phyloP scores from a whole-genome alignment of 2,113 vertebrate genomes.

The Seriola aureovittata region DNA sequence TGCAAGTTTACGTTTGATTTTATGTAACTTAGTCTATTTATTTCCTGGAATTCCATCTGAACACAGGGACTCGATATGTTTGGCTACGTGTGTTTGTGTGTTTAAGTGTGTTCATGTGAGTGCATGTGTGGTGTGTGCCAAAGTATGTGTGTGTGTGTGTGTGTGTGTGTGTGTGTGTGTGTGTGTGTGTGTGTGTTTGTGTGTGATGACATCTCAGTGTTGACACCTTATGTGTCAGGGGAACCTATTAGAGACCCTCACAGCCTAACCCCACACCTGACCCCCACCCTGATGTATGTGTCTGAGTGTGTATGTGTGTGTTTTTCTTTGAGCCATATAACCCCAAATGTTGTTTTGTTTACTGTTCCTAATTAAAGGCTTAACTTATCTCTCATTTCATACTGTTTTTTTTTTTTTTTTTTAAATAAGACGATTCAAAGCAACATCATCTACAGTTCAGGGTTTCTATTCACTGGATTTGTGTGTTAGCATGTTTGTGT shows the following conservation, averaged over 20 bases:
- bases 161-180: not conserved
- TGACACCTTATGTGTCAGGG: conserved; percentile 81
- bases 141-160: not conserved
- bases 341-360: conserved; percentile 13
- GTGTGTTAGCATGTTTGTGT: conserved; percentile 22
- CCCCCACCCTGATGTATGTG: conserved; percentile 68
- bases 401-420: not conserved
- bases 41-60: conserved; percentile 10
- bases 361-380: not conserved
- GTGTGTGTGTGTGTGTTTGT: conserved; percentile 14
- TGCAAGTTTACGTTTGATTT: conserved; percentile 5
- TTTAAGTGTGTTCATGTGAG: conserved; percentile 26
- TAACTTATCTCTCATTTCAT: not conserved
- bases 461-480: not conserved
- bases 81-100: conserved; percentile 28
- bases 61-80: not conserved
- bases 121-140: not conserved
- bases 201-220: conserved; percentile 70
- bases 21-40: not conserved
- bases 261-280: conserved; percentile 78
- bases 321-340: conserved; percentile 15
- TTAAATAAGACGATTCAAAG: not conserved
- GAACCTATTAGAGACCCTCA: conserved; percentile 82
- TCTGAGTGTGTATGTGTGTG: conserved; percentile 24
- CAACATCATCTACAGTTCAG: not conserved